These are phyloP conservation scores for Leucoraja ocellata DNA, from an alignment of 2,797 vertebrate species.

Conservation along the genomic window DNA sequence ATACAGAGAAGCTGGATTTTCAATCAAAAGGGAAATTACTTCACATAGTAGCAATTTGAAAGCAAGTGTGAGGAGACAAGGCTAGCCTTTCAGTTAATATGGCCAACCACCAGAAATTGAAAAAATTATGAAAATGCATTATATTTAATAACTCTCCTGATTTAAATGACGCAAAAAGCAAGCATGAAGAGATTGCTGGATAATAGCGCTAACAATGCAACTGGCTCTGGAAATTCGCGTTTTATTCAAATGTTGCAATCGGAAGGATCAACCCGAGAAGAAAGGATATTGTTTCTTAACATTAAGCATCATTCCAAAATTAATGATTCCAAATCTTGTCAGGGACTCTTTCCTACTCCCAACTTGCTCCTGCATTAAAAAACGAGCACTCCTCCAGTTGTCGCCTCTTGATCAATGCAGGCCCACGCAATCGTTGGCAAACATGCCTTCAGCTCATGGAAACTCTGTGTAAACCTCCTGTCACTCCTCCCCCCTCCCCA, in stretches of 20 bases:
- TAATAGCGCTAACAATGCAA: background rate
- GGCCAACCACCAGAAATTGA: background rate
- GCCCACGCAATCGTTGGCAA: too few species aligned
- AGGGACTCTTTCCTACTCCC: too few species aligned
- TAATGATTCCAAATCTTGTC: too few species aligned
- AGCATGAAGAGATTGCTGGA: background rate
- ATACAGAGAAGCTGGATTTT: background rate
- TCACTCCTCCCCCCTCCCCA: too few species aligned
- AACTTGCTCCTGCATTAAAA: too few species aligned
- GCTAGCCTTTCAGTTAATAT: background rate
- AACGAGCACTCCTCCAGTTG: too few species aligned
- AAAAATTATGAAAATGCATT: background rate
- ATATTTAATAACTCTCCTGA: background rate
- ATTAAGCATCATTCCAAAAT: too few species aligned
- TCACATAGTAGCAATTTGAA: too few species aligned
- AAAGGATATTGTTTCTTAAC: background rate
- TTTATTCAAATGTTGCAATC: background rate
- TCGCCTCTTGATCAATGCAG: too few species aligned
- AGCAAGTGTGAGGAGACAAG: too few species aligned
- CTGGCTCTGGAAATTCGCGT: background rate
- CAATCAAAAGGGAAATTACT: background rate
- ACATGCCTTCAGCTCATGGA: too few species aligned
- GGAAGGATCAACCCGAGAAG: background rate
- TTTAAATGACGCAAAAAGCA: background rate
- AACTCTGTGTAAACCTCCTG: too few species aligned